Percentiles rank a stretch among this genome's conserved stretches.
phyloP scores from a whole-genome alignment of 2,888 invertebrate species.

The Lasius fuliginosus region DNA sequence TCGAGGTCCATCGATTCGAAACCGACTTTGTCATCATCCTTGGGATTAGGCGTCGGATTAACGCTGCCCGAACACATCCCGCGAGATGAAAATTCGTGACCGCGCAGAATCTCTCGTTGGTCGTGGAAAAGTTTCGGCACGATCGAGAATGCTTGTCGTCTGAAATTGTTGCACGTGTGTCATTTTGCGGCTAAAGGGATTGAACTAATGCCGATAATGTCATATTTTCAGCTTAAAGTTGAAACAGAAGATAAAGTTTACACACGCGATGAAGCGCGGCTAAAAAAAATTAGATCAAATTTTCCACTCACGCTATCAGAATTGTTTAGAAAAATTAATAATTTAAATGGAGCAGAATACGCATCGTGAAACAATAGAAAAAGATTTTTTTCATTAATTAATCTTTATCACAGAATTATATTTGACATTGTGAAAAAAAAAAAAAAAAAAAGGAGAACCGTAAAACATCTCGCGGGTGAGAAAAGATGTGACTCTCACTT shows the following conservation, averaged over 20 bases:
- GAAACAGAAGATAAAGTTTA: not conserved
- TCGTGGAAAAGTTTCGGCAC: not conserved
- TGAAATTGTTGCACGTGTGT: conserved; percentile 39
- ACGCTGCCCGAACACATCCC: not conserved
- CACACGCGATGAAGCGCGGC: not conserved
- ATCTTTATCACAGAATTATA: not conserved
- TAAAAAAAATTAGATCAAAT: not conserved
- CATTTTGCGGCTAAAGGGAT: conserved; percentile 21
- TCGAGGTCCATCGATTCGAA: conserved; percentile 30
- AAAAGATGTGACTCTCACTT: conserved; percentile 18
- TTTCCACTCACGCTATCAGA: not conserved
- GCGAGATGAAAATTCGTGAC: conserved; percentile 3
- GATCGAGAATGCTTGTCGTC: not conserved
- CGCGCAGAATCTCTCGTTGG: too few species aligned
- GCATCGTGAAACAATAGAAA: not conserved
- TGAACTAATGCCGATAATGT: not conserved
- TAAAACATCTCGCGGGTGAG: not conserved
- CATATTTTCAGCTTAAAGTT: not conserved
- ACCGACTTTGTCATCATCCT: conserved; percentile 30
- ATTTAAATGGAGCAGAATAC: not conserved
- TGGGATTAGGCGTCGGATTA: conserved; percentile 36
- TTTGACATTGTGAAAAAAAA: not conserved
- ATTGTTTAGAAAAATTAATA: not conserved
- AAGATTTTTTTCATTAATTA: not conserved
- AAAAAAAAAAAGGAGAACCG: not conserved